These are phyloP conservation scores for Macaca mulatta DNA, from an alignment of 2,113 vertebrate species.

Conservation along the genomic window DNA sequence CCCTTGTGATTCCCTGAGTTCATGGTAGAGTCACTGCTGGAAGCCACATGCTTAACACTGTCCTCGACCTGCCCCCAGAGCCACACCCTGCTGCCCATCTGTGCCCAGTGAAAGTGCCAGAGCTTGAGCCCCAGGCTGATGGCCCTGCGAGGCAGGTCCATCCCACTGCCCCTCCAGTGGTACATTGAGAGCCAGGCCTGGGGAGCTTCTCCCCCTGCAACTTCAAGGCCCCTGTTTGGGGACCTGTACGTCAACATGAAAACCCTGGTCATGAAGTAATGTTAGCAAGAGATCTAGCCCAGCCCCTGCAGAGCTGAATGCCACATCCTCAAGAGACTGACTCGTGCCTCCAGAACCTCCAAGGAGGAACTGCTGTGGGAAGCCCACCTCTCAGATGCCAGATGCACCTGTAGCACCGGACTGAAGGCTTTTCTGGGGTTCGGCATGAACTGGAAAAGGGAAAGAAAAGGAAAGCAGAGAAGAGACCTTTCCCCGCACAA, in stretches of 20 bases:
- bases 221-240: neutral
- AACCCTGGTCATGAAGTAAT: neutral
- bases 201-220: no score
- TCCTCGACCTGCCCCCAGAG: neutral
- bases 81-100: neutral
- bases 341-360: neutral
- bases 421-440: neutral
- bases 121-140: neutral
- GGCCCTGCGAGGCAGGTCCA: neutral
- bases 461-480: neutral
- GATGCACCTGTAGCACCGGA: fast-evolving
- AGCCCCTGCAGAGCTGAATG: neutral
- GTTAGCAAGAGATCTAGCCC: neutral
- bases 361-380: neutral
- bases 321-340: neutral
- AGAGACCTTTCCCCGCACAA: neutral
- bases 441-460: fast-evolving
- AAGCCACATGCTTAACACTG: fast-evolving
- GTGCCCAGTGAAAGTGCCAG: neutral
- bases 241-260: neutral
- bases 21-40: neutral
- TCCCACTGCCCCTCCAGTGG: neutral
- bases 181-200: neutral
- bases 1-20: neutral
- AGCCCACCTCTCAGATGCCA: neutral